These are phyloP conservation scores for Calcarius lapponicus DNA, from an alignment of 2,797 vertebrate species.

Conservation along the genomic window DNA sequence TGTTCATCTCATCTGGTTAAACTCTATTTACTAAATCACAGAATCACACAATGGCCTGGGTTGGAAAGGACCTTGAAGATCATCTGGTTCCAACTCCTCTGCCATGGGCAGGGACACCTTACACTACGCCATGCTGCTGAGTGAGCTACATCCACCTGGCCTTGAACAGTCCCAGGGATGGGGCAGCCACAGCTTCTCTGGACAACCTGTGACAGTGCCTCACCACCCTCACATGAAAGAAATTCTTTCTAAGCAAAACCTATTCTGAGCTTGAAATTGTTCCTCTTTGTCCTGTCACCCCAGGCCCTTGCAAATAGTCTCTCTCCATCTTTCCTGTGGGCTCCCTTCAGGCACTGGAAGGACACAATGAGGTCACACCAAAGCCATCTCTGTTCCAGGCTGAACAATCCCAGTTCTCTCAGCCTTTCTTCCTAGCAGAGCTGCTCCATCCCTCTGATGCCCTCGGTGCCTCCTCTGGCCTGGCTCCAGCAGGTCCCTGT, in stretches of 20 bases:
- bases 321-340: neutral
- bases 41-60: neutral
- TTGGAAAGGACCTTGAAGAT: neutral
- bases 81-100: neutral
- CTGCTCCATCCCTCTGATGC: neutral
- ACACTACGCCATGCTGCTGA: fast-evolving
- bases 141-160: neutral
- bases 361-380: fast-evolving
- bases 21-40: neutral
- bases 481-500: neutral
- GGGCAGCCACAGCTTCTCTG: neutral
- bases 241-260: neutral
- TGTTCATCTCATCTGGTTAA: neutral
- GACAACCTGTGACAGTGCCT: fast-evolving
- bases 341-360: fast-evolving
- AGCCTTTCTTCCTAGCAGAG: neutral
- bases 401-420: fast-evolving
- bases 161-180: neutral
- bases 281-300: neutral
- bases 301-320: neutral
- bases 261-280: neutral
- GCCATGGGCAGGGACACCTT: neutral
- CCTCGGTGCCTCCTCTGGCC: neutral
- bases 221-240: fast-evolving
- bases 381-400: fast-evolving